Evolutionary conservation across 2,797 vertebrate species (phyloP).

Genomic region (Chaetophractus vellerosus): DNA sequence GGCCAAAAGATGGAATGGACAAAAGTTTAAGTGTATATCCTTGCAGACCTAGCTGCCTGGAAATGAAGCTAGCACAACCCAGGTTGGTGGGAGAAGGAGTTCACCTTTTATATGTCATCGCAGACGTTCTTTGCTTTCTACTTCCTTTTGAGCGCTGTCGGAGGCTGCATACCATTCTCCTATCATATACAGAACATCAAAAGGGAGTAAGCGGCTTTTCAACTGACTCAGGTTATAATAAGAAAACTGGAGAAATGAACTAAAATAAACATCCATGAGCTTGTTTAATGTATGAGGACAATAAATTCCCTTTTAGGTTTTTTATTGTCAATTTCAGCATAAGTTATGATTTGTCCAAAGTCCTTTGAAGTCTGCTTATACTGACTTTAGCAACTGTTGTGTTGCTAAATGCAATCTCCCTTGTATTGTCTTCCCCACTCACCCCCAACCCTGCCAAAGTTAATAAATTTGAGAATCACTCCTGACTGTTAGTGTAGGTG

Average conservation of each 20-base stretch:
- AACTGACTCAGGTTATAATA: slow-evolving; percentile 3
- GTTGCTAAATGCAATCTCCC: neutral
- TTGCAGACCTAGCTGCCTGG: slow-evolving; percentile 1
- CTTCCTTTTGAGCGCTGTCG: neutral
- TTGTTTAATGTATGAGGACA: slow-evolving; percentile 26
- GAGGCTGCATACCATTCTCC: neutral
- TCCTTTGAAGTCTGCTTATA: slow-evolving; percentile 35
- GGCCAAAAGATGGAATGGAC: neutral
- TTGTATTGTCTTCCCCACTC: neutral
- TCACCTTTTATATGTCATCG: slow-evolving; percentile 13
- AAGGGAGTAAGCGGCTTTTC: slow-evolving; percentile 39
- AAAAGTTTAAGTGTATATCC: neutral
- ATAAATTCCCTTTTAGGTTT: slow-evolving; percentile 48
- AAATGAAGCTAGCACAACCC: slow-evolving; percentile 15
- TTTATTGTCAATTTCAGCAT: slow-evolving; percentile 20
- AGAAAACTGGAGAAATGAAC: slow-evolving; percentile 23
- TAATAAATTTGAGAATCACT: slow-evolving; percentile 24
- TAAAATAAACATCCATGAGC: slow-evolving; percentile 41
- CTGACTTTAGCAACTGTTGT: neutral
- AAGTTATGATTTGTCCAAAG: slow-evolving; percentile 43
- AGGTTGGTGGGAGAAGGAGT: neutral
- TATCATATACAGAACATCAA: neutral
- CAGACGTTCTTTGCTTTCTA: slow-evolving; percentile 24
- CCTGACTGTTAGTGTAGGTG: neutral
- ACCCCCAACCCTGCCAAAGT: neutral